Evolutionary conservation across 2,113 vertebrate genomes (phyloP).

Genomic region (Platichthys stellatus): DNA sequence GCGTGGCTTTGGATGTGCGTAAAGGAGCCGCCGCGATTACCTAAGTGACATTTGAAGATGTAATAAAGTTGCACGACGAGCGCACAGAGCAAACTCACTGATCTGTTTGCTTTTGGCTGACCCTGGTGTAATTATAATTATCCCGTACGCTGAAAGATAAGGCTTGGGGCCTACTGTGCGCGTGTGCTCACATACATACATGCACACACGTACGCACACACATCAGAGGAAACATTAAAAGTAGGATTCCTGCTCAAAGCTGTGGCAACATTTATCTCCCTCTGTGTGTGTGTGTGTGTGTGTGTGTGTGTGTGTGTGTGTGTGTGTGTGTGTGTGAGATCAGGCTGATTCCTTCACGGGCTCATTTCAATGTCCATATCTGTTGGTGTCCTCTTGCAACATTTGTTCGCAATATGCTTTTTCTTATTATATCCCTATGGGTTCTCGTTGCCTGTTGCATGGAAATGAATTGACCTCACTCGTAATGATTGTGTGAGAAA

Average conservation of each 20-base stretch:
- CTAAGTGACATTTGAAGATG: conserved; percentile 55
- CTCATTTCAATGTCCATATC: conserved; percentile 16
- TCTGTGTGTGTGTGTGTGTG: not conserved
- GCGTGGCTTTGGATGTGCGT: conserved; percentile 35
- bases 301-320: conserved; percentile 4
- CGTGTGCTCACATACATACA: conserved; percentile 57
- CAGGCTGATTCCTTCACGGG: conserved; percentile 11
- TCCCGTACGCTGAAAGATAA: conserved; percentile 84
- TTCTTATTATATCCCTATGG: conserved; percentile 5
- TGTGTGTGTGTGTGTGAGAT: conserved; percentile 1
- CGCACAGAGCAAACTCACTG: conserved; percentile 55
- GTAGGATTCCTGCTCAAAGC: conserved; percentile 83
- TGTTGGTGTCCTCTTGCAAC: not conserved
- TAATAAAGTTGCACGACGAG: conserved; percentile 41
- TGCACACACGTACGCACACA: conserved; percentile 64
- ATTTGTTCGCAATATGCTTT: conserved; percentile 24
- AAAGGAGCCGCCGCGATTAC: conserved; percentile 19
- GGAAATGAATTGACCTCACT: conserved; percentile 10
- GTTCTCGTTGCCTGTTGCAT: conserved; percentile 17
- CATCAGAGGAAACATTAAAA: conserved; percentile 87
- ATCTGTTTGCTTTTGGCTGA: conserved; percentile 73
- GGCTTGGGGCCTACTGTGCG: conserved; percentile 86
- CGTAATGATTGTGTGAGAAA: conserved; percentile 8
- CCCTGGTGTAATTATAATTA: conserved; percentile 68
- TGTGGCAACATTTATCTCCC: conserved; percentile 80